Percentiles rank a stretch among this genome's conserved stretches.
phyloP scores from a whole-genome alignment of 2,888 invertebrate species.

The Aricia artaxerxes region DNA sequence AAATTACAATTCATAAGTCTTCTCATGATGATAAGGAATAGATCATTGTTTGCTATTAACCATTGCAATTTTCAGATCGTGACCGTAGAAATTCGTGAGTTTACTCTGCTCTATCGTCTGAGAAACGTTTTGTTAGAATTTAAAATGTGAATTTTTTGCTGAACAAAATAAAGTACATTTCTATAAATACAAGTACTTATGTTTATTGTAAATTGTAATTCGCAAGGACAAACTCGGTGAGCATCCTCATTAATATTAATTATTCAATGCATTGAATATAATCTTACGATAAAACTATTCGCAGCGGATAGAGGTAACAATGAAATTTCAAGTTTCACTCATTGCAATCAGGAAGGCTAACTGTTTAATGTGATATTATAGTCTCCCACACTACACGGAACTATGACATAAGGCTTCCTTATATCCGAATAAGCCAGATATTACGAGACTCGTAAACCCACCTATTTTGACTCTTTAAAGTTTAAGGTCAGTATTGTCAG shows the following conservation, averaged over 20 bases:
- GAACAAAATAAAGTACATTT: background rate
- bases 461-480: background rate
- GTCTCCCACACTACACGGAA: conserved; percentile 14
- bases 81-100: conserved; percentile 10
- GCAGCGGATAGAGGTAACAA: background rate
- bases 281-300: conserved; percentile 13
- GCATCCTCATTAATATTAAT: conserved; percentile 12
- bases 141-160: background rate
- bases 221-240: background rate
- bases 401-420: background rate
- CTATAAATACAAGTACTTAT: background rate
- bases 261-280: background rate
- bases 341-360: background rate
- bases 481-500: background rate
- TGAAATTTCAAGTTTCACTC: background rate
- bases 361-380: background rate
- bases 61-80: conserved; percentile 12
- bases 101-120: background rate
- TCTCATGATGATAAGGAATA: conserved; percentile 18
- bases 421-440: background rate
- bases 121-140: background rate
- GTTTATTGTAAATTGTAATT: background rate
- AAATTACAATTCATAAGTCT: background rate
- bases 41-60: conserved; percentile 14
- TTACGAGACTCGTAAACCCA: background rate